Base-by-base conservation (phyloP, 2,888 invertebrate genomes). In the Apotomis betuletana region DNA sequence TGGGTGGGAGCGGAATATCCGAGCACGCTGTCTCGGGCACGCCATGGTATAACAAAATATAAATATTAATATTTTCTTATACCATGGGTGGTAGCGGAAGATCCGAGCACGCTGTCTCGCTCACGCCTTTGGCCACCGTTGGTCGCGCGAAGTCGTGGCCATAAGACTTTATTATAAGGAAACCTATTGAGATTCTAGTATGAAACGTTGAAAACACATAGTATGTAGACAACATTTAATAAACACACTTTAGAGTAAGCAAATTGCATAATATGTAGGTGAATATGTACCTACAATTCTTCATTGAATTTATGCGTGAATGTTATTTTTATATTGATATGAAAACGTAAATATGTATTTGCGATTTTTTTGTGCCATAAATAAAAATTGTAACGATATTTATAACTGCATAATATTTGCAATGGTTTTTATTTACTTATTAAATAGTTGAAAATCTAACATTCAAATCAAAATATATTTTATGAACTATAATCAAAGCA, bases 321-420 rank as follows among this genome's bases (percentile, higher is more conserved):
- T 70, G 46, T 60, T 59, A 46, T 57, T 67, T 70, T 61, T 69
- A 63, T 70, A 64, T 52, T 51, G 51, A 8, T 46, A 41, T 54
- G 64, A 36, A 65, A 57, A 59, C 57, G 67, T 73, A 57, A 58
- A 67, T 75, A 27, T 27, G 27, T 27, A 27, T 74, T 73, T 65
- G 74, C 69, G 79, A 82, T 78, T 81, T 81, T 80, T 77, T 76
- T 77, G 85, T 85, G 86, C 86, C 86, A 86, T 86, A 82, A 52
- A 10, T 74, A 59, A 61, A 57, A 69, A 49, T 64, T 69, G 55
- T 44, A 62, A 51, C 5, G 44, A 27, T 61, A 49, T 41, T 63
- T 36, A 63, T 38, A 60, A 46, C 3, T 52, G n/a, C 13, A 52
- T 4, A 15, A 44, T 49, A 15, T 61, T 52, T 41, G 63, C 9